Percentiles rank a stretch among this genome's conserved stretches.
phyloP scores from a whole-genome alignment of 2,888 invertebrate species.

The Buathra laborator region DNA sequence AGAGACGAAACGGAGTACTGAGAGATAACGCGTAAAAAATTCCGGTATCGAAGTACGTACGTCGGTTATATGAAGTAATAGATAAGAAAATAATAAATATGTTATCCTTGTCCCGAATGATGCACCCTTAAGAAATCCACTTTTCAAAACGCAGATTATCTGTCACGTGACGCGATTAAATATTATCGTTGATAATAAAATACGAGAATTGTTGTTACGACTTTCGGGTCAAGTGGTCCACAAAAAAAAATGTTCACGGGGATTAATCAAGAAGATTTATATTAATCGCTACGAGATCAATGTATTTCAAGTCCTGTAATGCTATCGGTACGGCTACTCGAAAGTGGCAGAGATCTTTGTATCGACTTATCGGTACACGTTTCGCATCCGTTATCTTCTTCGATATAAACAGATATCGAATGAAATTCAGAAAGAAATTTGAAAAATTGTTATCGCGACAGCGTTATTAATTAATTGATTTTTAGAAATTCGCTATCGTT shows the following conservation, averaged over 20 bases:
- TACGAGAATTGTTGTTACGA: background rate
- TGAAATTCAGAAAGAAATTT: no score
- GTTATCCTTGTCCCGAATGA: background rate
- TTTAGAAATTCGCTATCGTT: no score
- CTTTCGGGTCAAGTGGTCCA: background rate
- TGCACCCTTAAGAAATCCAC: background rate
- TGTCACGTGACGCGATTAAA: no score
- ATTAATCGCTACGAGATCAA: background rate
- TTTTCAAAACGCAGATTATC: background rate
- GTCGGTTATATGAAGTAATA: background rate
- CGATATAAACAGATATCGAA: background rate
- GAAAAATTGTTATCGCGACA: no score
- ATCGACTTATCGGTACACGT: background rate
- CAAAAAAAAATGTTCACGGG: background rate
- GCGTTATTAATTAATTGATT: no score
- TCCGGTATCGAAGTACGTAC: background rate
- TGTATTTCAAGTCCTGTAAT: background rate
- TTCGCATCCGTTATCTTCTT: background rate
- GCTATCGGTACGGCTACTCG: background rate
- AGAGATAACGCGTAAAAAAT: background rate
- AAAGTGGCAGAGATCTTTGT: background rate
- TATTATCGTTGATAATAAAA: background rate
- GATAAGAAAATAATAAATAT: background rate
- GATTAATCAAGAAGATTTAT: background rate
- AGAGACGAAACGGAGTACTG: background rate